Percentiles rank a stretch among this genome's conserved stretches.
Evolutionary conservation across 2,888 invertebrate genomes (phyloP).

Genomic region (Cepaea hortensis): DNA sequence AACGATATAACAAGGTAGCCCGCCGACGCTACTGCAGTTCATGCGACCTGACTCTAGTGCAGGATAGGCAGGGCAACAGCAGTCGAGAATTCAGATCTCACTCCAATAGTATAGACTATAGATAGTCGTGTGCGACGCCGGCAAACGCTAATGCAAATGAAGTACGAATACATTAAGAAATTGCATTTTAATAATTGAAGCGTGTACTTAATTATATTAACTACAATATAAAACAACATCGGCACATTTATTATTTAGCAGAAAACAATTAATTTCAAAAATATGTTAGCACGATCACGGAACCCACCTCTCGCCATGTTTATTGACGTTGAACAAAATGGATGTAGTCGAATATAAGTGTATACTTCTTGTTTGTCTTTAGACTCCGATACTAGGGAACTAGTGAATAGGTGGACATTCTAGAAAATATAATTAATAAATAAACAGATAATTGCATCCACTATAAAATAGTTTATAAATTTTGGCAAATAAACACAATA

Average conservation of each 20-base stretch:
- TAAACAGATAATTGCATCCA: too few relatives aligned
- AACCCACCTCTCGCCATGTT: constrained; percentile 61
- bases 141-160: neutral
- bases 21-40: too few relatives aligned
- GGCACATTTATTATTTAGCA: neutral
- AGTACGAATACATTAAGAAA: neutral
- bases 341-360: constrained; percentile 17
- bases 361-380: neutral
- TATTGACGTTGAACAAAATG: constrained; percentile 49
- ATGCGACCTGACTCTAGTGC: too few relatives aligned
- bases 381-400: too few relatives aligned
- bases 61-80: too few relatives aligned
- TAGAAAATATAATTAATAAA: too few relatives aligned
- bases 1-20: too few relatives aligned
- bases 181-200: neutral
- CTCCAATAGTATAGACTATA: neutral
- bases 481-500: too few relatives aligned
- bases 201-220: neutral
- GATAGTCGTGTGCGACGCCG: neutral
- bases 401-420: too few relatives aligned
- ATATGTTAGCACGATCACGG: neutral
- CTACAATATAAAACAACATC: neutral
- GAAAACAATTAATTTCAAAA: neutral
- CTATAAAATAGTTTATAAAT: too few relatives aligned
- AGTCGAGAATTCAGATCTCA: too few relatives aligned